These are phyloP conservation scores for Bombylius major DNA, from an alignment of 2,888 invertebrate species.

Conservation along the genomic window DNA sequence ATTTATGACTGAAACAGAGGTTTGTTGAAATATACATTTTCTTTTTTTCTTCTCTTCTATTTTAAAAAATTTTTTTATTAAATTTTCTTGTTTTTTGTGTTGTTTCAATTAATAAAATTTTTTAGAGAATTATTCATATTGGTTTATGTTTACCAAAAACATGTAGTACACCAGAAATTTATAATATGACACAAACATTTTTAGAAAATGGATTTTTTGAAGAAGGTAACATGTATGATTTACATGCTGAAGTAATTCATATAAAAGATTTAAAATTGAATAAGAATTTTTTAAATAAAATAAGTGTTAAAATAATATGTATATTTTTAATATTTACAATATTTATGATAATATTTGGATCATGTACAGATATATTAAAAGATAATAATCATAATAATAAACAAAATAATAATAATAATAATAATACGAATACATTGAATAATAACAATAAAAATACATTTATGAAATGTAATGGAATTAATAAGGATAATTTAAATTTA, in stretches of 20 bases:
- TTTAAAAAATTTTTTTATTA: neutral
- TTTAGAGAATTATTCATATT: constrained; percentile 38
- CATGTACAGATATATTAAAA: constrained; percentile 5
- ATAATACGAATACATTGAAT: neutral
- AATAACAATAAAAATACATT: neutral
- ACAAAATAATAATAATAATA: neutral
- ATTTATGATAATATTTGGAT: constrained; percentile 20
- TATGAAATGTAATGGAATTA: no score
- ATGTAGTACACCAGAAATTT: constrained; percentile 34
- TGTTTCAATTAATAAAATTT: neutral
- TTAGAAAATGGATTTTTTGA: constrained; percentile 25
- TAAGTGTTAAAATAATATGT: constrained; percentile 27
- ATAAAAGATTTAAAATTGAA: constrained; percentile 32
- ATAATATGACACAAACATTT: constrained; percentile 28
- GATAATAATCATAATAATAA: neutral
- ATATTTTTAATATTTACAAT: constrained; percentile 21
- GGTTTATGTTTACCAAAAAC: constrained; percentile 42
- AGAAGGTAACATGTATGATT: constrained; percentile 30
- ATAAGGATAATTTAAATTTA: no score
- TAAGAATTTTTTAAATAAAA: constrained; percentile 27
- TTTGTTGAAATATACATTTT: neutral
- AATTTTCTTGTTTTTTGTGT: neutral
- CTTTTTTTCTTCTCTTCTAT: no score
- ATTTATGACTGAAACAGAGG: constrained; percentile 28
- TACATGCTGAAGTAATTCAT: constrained; percentile 30